Conservation (phyloP, 2,888 invertebrate species). For the Lacanobia oleracea region DNA sequence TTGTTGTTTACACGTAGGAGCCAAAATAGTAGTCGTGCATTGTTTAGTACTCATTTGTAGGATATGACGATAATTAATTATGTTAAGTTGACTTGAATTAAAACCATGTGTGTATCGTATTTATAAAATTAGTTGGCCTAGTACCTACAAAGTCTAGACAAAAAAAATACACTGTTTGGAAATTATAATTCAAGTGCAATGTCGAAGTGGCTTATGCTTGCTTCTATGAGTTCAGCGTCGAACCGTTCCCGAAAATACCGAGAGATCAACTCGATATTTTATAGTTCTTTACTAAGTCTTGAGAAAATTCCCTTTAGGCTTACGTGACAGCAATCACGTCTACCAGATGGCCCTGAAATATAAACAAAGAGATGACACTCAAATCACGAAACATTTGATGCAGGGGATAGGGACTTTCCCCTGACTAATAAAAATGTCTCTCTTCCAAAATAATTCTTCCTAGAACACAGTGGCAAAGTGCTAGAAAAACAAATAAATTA, state of each 20-base stretch:
- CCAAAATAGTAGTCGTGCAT: neutral
- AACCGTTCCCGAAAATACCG: neutral
- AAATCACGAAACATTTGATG: neutral
- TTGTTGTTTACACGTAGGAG: neutral
- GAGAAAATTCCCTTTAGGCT: neutral
- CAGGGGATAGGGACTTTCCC: neutral
- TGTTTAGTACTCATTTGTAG: neutral
- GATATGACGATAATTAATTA: neutral
- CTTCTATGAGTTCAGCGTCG: neutral
- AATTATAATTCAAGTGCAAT: neutral
- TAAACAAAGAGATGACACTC: neutral
- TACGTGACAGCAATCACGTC: constrained; percentile 18
- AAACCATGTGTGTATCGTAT: neutral
- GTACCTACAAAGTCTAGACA: too few species aligned
- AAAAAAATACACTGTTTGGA: neutral
- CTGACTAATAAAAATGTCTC: neutral
- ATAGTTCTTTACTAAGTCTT: neutral
- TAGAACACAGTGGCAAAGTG: neutral
- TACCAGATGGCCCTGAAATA: neutral
- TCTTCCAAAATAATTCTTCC: constrained; percentile 1
- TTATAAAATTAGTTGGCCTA: too few species aligned
- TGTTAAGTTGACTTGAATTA: neutral
- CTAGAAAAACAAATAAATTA: constrained; percentile 25
- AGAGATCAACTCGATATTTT: neutral
- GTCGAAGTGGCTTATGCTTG: neutral